Conservation (phyloP, 1,140 invertebrate species). For the Leptinotarsa texana region DNA sequence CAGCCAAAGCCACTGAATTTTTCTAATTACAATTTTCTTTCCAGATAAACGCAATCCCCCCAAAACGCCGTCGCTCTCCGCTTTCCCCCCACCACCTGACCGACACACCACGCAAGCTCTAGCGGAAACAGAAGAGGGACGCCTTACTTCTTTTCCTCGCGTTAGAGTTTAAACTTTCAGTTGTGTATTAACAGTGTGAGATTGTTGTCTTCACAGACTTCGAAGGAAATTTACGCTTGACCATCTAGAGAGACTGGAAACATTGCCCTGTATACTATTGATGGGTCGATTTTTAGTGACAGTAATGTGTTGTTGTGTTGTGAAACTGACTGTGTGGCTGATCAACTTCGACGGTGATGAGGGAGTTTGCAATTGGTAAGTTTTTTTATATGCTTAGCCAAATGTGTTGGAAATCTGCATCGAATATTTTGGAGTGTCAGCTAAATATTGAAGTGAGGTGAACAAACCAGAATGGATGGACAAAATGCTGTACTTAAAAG, state of each 20-base stretch:
- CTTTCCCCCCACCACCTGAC: background rate
- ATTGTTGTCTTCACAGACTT: background rate
- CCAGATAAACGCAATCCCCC: conserved; percentile 7
- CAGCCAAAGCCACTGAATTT: background rate
- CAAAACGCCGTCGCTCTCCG: background rate
- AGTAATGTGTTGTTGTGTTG: conserved; percentile 7
- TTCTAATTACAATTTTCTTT: conserved; percentile 16
- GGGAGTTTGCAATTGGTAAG: background rate
- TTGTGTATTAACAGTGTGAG: background rate
- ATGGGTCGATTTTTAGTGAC: background rate
- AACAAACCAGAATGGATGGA: too few species aligned
- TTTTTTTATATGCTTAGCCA: background rate
- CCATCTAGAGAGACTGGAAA: background rate
- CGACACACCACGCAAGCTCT: conserved; percentile 13
- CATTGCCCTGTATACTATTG: background rate
- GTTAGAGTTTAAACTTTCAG: background rate
- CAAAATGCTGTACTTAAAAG: too few species aligned
- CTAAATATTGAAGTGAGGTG: too few species aligned
- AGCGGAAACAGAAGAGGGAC: background rate
- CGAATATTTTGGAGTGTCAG: too few species aligned
- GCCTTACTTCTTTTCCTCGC: background rate
- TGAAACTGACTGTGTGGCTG: conserved; percentile 8
- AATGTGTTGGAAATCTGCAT: too few species aligned
- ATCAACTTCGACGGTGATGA: background rate
- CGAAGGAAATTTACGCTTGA: background rate